phyloP scores from a whole-genome alignment of 2,797 vertebrate genomes.

The Micrastur ruficollis region DNA sequence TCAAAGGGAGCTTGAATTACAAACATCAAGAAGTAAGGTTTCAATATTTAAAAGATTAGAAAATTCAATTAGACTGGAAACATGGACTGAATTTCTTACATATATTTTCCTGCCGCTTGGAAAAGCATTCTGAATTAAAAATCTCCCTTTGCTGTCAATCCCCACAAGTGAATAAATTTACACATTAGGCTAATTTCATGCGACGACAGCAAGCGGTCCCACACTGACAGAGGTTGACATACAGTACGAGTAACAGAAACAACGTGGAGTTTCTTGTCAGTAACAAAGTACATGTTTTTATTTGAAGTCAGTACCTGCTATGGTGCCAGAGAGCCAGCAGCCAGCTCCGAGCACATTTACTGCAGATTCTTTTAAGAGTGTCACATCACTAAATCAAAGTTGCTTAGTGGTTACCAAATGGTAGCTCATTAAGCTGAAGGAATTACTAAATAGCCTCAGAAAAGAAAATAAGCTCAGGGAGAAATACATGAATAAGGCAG shows the following conservation, averaged over 20 bases:
- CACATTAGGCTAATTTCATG: neutral
- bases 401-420: neutral
- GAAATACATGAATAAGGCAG: neutral
- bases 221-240: neutral
- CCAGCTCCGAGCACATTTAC: neutral
- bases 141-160: neutral
- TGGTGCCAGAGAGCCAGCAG: neutral
- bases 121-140: neutral
- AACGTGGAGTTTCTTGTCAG: neutral
- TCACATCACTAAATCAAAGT: slow-evolving; percentile 20
- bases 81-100: neutral
- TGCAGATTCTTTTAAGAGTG: neutral
- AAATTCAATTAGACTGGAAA: slow-evolving; percentile 2
- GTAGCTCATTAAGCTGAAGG: slow-evolving; percentile 13
- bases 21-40: neutral
- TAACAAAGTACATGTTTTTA: neutral
- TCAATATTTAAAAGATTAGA: slow-evolving; percentile 25
- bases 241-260: neutral
- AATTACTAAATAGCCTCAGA: slow-evolving; percentile 10
- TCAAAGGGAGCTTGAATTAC: neutral
- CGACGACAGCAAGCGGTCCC: neutral
- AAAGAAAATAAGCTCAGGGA: neutral
- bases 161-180: neutral
- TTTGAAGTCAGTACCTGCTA: neutral
- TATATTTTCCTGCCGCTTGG: neutral